These are phyloP conservation scores for Uropetala carovei DNA, from an alignment of 2,888 invertebrate species.

Conservation along the genomic window DNA sequence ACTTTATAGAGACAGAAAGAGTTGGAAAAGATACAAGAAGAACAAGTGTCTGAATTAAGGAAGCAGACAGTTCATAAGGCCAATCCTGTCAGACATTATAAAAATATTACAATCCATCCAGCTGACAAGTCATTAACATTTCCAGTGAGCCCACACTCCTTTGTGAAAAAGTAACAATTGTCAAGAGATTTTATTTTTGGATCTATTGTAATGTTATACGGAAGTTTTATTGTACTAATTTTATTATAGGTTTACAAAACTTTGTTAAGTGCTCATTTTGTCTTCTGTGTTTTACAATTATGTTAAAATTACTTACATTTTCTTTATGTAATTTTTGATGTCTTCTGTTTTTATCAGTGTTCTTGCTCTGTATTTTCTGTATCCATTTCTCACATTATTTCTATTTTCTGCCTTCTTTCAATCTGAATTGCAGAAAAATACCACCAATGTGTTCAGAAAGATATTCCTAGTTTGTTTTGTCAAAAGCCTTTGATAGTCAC, in stretches of 20 bases:
- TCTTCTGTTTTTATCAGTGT: not conserved
- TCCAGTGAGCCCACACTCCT: not conserved
- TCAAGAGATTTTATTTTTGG: not conserved
- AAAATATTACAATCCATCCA: not conserved
- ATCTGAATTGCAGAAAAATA: no score
- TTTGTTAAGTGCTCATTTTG: not conserved
- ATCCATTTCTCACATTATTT: not conserved
- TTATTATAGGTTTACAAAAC: not conserved
- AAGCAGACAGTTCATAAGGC: constrained; percentile 74
- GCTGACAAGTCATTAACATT: not conserved
- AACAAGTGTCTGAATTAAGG: constrained; percentile 74
- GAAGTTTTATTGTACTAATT: not conserved
- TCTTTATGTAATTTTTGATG: not conserved
- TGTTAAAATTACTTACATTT: not conserved
- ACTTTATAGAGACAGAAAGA: constrained; percentile 74
- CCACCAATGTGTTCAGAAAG: no score
- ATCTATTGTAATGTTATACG: not conserved
- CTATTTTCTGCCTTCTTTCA: no score
- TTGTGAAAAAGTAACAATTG: not conserved
- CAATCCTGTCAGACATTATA: constrained; percentile 28
- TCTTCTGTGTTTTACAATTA: not conserved
- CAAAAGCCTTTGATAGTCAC: no score
- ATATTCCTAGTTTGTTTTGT: no score
- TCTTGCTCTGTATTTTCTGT: not conserved
- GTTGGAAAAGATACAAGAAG: constrained; percentile 71